A percentile compares a stretch with the other conserved stretches of the same genome.
Evolutionary conservation across 2,888 invertebrate species (phyloP).

Genomic region (Unio delphinus): DNA sequence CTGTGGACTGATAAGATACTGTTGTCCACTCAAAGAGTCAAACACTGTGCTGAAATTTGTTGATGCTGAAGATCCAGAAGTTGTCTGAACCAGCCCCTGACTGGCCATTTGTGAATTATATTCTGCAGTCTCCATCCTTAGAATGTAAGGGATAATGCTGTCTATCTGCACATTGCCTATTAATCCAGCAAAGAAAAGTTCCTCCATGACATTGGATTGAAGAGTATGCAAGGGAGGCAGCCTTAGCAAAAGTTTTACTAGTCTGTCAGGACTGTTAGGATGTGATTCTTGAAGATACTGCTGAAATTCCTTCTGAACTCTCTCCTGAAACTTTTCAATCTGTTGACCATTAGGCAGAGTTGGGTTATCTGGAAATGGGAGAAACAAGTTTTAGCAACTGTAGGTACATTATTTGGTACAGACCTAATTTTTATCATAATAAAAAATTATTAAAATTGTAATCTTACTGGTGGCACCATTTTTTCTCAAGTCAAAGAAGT

Average conservation of each 20-base stretch:
- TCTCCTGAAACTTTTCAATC: slow-evolving; percentile 78
- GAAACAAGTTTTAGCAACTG: too few relatives aligned
- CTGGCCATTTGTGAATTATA: slow-evolving; percentile 67
- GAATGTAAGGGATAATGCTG: slow-evolving; percentile 91
- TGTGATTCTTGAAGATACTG: slow-evolving; percentile 56
- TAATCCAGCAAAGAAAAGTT: slow-evolving; percentile 93
- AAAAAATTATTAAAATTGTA: too few relatives aligned
- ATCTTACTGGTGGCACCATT: too few relatives aligned
- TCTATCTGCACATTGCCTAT: slow-evolving; percentile 96
- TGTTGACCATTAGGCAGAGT: slow-evolving; percentile 73
- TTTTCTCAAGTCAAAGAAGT: too few relatives aligned
- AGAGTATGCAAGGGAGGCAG: slow-evolving; percentile 70
- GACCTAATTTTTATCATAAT: too few relatives aligned
- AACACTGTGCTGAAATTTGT: slow-evolving; percentile 5
- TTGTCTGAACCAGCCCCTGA: slow-evolving; percentile 36
- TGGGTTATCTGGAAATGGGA: slow-evolving; percentile 73
- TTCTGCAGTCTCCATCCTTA: slow-evolving; percentile 77
- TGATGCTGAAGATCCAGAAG: slow-evolving; percentile 1
- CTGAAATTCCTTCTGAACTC: slow-evolving; percentile 77
- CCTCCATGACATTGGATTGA: slow-evolving; percentile 89
- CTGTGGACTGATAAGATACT: slow-evolving; percentile 28
- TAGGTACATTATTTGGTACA: too few relatives aligned
- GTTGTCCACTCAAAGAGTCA: slow-evolving; percentile 11
- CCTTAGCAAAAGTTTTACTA: slow-evolving; percentile 86
- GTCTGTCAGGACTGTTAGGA: slow-evolving; percentile 82